Base-by-base conservation (phyloP, 2,888 invertebrate genomes). In the Malthinus flaveolus region DNA sequence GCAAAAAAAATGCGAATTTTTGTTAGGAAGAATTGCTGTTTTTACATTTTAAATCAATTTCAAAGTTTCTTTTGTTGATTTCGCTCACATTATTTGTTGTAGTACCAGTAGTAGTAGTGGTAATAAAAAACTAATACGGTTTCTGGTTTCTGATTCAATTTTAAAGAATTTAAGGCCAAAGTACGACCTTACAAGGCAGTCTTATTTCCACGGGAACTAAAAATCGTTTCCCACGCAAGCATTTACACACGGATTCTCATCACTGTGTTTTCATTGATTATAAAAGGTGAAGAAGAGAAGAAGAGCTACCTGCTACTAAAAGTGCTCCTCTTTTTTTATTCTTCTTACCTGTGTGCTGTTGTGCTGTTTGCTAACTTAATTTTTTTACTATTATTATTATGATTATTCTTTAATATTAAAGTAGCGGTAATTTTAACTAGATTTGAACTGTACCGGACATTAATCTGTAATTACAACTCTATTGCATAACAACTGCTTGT, bases 121-220 rank as follows among this genome's bases (percentile, higher is more conserved):
- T 23, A 23, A 23, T 23, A 23, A 23, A 23, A 23, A 23, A 23
- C 23, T 23, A 56, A 56, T 49, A 49, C 44, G 49, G 56, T 45
- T 56, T 56, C 42, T 57, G 47, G 52, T 52, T 10, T 39, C 47
- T 46, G 51, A 13, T 48, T 31, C 11, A 49, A 49, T 52, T 61
- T 52, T 44, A 48, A 7, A 56, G 49, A 56, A 61, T 42, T 39
- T 55, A 39, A 49, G 46, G 61, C 53, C 47, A 57, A 37, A 50
- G 37, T 56, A 45, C 66, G 67, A 62, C 67, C 67, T 67, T 67
- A 67, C 66, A 66, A 67, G 64, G 67, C 62, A 63, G 59, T 57
- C 59, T 49, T 59, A 63, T 64, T 63, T 63, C 59, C 62, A 61
- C 61, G 63, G 61, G 62, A 65, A 66, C 61, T 51, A 52, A 55